phyloP scores from a whole-genome alignment of 2,797 vertebrate species.

The Gallinago solitaria region DNA sequence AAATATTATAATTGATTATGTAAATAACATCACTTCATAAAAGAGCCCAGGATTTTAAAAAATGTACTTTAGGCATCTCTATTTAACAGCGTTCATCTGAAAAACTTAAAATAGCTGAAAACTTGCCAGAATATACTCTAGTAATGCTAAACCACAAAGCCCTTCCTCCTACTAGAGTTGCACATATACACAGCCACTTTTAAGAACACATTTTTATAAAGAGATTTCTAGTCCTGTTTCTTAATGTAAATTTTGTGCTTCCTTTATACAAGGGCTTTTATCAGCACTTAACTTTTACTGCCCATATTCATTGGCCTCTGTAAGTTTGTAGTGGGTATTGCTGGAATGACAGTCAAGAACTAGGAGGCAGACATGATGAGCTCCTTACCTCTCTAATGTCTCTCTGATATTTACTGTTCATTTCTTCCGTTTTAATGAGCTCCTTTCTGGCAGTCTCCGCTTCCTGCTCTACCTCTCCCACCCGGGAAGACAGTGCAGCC shows the following conservation, averaged over 20 bases:
- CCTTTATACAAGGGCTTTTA: background rate
- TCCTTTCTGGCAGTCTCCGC: constrained; percentile 97
- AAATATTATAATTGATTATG: background rate
- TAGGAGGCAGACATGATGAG: background rate
- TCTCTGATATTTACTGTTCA: constrained; percentile 97
- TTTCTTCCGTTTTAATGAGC: constrained; percentile 96
- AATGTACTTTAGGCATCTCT: background rate
- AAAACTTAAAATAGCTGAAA: background rate
- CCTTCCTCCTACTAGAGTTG: background rate
- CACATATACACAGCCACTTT: background rate
- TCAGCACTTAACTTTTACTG: background rate
- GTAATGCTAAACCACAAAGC: background rate
- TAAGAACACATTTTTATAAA: background rate
- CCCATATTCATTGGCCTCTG: background rate
- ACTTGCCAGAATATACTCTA: background rate
- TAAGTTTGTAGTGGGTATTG: background rate
- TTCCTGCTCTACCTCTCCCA: constrained; percentile 97
- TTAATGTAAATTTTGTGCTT: background rate
- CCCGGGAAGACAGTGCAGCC: constrained; percentile 91
- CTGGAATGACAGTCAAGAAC: background rate
- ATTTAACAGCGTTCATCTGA: background rate
- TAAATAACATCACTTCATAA: background rate
- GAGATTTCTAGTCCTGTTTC: background rate
- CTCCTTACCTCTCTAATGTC: constrained; percentile 94
- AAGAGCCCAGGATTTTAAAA: background rate